These are phyloP conservation scores for Phoxinus dragarum DNA, from an alignment of 2,797 vertebrate species.

Conservation along the genomic window DNA sequence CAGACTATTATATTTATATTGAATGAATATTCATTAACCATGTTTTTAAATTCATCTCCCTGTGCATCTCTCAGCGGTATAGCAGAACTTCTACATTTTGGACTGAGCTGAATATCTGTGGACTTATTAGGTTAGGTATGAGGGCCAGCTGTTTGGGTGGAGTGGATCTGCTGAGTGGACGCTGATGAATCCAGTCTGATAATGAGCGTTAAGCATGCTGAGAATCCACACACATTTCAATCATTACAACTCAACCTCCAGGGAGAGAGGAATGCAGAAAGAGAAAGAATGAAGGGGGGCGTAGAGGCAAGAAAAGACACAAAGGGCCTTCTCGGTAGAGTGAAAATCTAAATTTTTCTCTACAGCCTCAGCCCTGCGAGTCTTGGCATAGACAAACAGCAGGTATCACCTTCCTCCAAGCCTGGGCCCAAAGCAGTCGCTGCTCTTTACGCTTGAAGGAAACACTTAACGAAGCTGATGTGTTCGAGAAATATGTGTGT, in stretches of 20 bases:
- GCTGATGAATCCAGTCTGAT: constrained; percentile 61
- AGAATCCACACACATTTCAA: constrained; percentile 64
- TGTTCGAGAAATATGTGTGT: constrained; percentile 53
- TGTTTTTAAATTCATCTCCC: constrained; percentile 7
- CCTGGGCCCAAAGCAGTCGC: constrained; percentile 44
- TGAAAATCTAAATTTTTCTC: constrained; percentile 20
- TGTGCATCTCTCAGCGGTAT: constrained; percentile 19
- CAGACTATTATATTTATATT: not conserved
- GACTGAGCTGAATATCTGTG: constrained; percentile 52
- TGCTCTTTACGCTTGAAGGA: constrained; percentile 60
- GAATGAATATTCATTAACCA: constrained; percentile 14
- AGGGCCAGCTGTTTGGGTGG: constrained; percentile 55
- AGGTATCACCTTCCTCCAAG: constrained; percentile 64
- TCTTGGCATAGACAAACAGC: constrained; percentile 46
- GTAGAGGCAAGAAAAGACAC: constrained; percentile 6
- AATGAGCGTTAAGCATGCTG: constrained; percentile 59
- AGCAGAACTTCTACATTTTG: constrained; percentile 28
- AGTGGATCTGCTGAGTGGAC: constrained; percentile 57
- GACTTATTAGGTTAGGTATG: constrained; percentile 52
- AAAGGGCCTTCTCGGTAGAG: not conserved
- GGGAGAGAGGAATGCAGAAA: not conserved
- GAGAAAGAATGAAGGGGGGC: not conserved
- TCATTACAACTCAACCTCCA: constrained; percentile 52
- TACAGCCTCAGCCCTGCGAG: not conserved
- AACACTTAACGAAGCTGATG: constrained; percentile 67